These are phyloP conservation scores for Zenarchopterus dispar DNA, from an alignment of 2,797 vertebrate species.

Conservation along the genomic window DNA sequence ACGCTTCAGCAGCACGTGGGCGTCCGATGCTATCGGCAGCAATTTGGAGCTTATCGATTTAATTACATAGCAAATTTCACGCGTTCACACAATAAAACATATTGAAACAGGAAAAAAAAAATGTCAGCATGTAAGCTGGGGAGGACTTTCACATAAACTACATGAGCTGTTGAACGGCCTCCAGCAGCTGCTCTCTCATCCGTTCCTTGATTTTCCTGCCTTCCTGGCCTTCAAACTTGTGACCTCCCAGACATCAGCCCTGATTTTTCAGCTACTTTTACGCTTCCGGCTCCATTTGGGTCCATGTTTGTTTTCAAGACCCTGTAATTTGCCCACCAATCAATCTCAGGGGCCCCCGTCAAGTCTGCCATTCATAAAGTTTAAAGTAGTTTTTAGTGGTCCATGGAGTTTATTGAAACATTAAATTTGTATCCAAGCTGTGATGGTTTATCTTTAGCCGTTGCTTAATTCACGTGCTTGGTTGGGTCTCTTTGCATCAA, in stretches of 20 bases:
- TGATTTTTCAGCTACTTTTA: slow-evolving; percentile 72
- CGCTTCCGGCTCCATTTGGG: slow-evolving; percentile 74
- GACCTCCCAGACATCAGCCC: slow-evolving; percentile 53
- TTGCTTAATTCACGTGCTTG: slow-evolving; percentile 78
- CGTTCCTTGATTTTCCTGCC: slow-evolving; percentile 23
- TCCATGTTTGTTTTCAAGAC: slow-evolving; percentile 76
- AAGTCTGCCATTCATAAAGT: slow-evolving; percentile 87
- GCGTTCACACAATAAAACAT: slow-evolving; percentile 28
- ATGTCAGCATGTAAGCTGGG: slow-evolving; percentile 1
- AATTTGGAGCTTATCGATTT: slow-evolving; percentile 29
- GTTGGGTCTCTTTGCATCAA: slow-evolving; percentile 79
- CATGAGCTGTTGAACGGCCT: slow-evolving; percentile 5
- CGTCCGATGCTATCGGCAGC: slow-evolving; percentile 38
- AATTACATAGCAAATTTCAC: slow-evolving; percentile 29
- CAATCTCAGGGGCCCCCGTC: slow-evolving; percentile 75
- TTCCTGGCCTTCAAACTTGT: slow-evolving; percentile 42
- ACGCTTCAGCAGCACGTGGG: slow-evolving; percentile 13
- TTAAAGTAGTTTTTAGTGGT: slow-evolving; percentile 87
- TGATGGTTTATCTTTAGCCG: slow-evolving; percentile 85
- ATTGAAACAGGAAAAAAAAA: not conserved
- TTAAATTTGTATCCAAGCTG: slow-evolving; percentile 84
- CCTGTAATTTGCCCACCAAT: slow-evolving; percentile 86
- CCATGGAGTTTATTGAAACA: slow-evolving; percentile 85
- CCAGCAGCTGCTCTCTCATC: slow-evolving; percentile 33
- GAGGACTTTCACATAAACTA: not conserved